A percentile compares a stretch with the other conserved stretches of the same genome.
Evolutionary conservation across 2,888 invertebrate genomes (phyloP).

Genomic region (Tenthredo amoena): DNA sequence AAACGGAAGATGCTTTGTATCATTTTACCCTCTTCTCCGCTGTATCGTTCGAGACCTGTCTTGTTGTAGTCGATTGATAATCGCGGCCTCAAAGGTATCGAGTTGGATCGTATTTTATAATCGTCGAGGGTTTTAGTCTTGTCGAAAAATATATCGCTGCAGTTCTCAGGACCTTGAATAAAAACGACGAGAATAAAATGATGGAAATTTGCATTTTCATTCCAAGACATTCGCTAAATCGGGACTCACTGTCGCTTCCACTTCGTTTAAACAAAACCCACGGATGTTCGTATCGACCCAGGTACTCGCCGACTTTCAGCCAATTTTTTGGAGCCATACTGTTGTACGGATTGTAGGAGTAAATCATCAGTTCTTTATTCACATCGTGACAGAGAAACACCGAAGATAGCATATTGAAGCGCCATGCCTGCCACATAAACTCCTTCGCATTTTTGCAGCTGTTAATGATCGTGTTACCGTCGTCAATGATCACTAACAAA

Average conservation of each 20-base stretch:
- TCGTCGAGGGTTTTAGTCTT: slow-evolving; percentile 14
- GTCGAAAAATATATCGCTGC: slow-evolving; percentile 25
- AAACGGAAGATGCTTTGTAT: neutral
- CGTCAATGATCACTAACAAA: neutral
- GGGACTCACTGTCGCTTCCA: neutral
- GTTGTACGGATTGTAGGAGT: slow-evolving; percentile 30
- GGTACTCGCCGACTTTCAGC: neutral
- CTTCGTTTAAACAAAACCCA: slow-evolving; percentile 16
- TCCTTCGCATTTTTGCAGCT: neutral
- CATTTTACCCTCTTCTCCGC: neutral
- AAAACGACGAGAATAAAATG: too few species aligned
- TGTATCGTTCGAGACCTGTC: slow-evolving; percentile 3
- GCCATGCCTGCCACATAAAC: slow-evolving; percentile 27
- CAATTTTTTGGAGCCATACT: neutral
- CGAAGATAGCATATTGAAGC: neutral
- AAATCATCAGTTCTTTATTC: neutral
- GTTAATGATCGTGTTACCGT: neutral
- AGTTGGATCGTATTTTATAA: slow-evolving; percentile 1
- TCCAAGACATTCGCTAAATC: neutral
- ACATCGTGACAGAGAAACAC: neutral
- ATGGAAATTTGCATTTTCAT: neutral
- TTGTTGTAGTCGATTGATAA: neutral
- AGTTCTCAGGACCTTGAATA: neutral
- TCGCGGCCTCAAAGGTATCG: neutral
- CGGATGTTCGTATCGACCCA: neutral